Conservation (phyloP, 2,888 invertebrate species). For the Andrena fulva region DNA sequence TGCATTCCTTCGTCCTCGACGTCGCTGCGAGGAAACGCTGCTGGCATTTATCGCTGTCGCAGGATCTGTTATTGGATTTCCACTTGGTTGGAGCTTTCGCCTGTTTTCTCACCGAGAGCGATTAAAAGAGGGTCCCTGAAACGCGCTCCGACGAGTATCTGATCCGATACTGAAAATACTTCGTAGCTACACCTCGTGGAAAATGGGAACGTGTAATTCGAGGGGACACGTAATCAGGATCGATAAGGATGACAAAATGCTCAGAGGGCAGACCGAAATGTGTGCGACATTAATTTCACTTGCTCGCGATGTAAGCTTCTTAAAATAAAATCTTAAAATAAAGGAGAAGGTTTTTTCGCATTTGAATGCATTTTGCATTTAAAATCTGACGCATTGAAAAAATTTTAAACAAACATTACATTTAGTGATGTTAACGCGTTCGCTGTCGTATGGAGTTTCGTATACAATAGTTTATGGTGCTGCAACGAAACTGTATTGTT, state of each 20-base stretch:
- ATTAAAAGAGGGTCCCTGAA: conserved; percentile 61
- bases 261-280: neutral
- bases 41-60: conserved; percentile 46
- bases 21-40: neutral
- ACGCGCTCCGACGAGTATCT: conserved; percentile 51
- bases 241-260: conserved; percentile 15
- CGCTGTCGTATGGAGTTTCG: too few species aligned
- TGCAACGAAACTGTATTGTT: too few species aligned
- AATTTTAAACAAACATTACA: neutral
- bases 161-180: conserved; percentile 60
- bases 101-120: conserved; percentile 55
- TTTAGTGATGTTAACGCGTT: too few species aligned
- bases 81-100: conserved; percentile 65
- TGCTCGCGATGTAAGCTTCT: too few species aligned
- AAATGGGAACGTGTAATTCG: conserved; percentile 34
- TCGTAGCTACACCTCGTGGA: conserved; percentile 27
- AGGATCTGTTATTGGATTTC: conserved; percentile 75
- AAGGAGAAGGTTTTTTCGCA: too few species aligned
- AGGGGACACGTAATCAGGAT: conserved; percentile 38
- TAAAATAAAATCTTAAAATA: too few species aligned
- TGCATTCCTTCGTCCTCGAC: neutral
- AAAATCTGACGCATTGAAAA: neutral
- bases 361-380: too few species aligned
- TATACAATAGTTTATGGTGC: too few species aligned
- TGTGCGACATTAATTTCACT: neutral